Conservation (phyloP, 2,888 invertebrate genomes). For the Sympetrum striolatum region DNA sequence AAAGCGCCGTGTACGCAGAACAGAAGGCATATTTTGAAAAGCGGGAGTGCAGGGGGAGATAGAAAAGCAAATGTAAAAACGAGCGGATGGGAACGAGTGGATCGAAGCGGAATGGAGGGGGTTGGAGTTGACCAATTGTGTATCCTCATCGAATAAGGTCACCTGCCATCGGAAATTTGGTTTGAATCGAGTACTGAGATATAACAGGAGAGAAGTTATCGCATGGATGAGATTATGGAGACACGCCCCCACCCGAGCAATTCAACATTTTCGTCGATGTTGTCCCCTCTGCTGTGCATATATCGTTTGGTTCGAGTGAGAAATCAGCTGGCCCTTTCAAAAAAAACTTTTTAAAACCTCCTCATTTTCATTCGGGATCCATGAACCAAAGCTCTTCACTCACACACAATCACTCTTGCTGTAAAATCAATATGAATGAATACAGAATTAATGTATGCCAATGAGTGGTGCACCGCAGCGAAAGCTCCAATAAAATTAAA, state of each 20-base stretch:
- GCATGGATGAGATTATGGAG: neutral
- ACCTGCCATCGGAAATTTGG: neutral
- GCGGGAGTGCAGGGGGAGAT: neutral
- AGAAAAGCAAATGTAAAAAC: neutral
- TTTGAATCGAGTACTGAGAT: neutral
- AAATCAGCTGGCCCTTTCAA: too few relatives aligned
- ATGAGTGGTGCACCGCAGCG: too few relatives aligned
- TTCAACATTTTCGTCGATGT: neutral
- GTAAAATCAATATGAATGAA: too few relatives aligned
- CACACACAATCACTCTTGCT: too few relatives aligned
- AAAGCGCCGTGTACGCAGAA: neutral
- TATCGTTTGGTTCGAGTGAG: neutral
- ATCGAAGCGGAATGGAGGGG: neutral
- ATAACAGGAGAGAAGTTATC: neutral
- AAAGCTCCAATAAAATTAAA: too few relatives aligned
- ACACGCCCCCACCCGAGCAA: neutral
- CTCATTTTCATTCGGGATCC: too few relatives aligned
- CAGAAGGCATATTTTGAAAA: neutral
- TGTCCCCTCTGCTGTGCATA: neutral
- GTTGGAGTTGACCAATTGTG: neutral
- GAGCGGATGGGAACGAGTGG: neutral
- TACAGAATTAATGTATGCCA: too few relatives aligned
- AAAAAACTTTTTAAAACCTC: too few relatives aligned
- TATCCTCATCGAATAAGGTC: neutral
- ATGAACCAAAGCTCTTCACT: too few relatives aligned